phyloP scores from a whole-genome alignment of 1,140 invertebrate genomes.

The Chironomus striatipennis region DNA sequence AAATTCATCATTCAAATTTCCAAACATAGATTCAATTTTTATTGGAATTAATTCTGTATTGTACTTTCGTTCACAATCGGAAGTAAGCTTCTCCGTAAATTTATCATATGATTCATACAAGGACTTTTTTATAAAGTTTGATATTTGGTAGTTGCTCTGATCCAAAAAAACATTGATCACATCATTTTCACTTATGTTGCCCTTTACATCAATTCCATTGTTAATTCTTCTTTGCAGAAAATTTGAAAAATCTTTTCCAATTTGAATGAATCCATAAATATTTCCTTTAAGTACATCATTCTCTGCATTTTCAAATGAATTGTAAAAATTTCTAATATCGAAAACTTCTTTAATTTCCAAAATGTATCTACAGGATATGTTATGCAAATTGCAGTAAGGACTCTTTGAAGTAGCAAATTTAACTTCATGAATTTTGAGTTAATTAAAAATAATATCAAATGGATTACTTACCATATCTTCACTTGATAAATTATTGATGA shows the following conservation, averaged over 20 bases:
- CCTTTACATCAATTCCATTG: neutral
- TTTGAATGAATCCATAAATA: neutral
- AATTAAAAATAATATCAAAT: no score
- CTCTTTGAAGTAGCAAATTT: no score
- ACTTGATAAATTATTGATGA: no score
- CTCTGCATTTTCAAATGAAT: neutral
- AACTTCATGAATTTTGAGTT: no score
- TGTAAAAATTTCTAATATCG: neutral
- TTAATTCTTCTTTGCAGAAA: neutral
- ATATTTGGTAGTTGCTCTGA: constrained; percentile 60
- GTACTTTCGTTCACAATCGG: constrained; percentile 47
- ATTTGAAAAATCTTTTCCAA: neutral
- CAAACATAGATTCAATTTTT: constrained; percentile 63
- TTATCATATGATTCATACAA: constrained; percentile 53
- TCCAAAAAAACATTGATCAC: constrained; percentile 31
- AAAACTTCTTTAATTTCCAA: constrained; percentile 33
- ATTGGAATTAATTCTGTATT: constrained; percentile 50
- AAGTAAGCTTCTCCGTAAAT: constrained; percentile 47
- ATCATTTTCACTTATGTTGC: neutral
- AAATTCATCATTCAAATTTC: constrained; percentile 52
- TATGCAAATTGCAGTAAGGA: constrained; percentile 25
- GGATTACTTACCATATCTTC: no score
- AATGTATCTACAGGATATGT: constrained; percentile 50
- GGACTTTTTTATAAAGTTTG: constrained; percentile 51
- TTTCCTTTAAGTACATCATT: neutral